These are phyloP conservation scores for Anaspis maculata DNA, from an alignment of 2,888 invertebrate genomes.

Conservation along the genomic window DNA sequence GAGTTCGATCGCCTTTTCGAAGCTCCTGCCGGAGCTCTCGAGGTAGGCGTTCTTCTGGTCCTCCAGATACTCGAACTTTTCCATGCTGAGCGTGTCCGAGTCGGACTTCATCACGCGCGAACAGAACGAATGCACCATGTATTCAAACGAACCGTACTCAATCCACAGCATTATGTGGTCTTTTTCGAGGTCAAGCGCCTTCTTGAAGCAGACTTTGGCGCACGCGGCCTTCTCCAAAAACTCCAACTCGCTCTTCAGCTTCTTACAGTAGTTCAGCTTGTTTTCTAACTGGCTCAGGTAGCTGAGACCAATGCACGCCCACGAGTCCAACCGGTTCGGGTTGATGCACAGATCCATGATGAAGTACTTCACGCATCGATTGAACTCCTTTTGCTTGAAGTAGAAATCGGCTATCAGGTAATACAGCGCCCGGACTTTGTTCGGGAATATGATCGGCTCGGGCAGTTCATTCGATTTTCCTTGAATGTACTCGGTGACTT, in stretches of 20 bases:
- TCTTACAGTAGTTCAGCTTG: conserved; percentile 66
- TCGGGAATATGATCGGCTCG: conserved; percentile 33
- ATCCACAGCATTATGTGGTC: conserved; percentile 74
- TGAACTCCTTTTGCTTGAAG: conserved; percentile 77
- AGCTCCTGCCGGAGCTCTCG: conserved; percentile 69
- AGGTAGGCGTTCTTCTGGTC: conserved; percentile 73
- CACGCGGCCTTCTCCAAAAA: conserved; percentile 62
- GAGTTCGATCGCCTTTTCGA: conserved; percentile 58
- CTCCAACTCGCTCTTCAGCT: conserved; percentile 51
- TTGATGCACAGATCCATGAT: conserved; percentile 74
- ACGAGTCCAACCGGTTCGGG: conserved; percentile 76
- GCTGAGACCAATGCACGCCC: conserved; percentile 84
- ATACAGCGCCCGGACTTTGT: conserved; percentile 59
- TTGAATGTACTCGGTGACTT: conserved; percentile 41
- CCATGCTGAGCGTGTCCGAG: conserved; percentile 64
- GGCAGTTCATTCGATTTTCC: conserved; percentile 41
- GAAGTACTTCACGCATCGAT: conserved; percentile 68
- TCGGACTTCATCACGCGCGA: conserved; percentile 79
- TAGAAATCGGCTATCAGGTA: conserved; percentile 90
- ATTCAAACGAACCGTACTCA: conserved; percentile 86
- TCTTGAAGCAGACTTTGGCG: conserved; percentile 72
- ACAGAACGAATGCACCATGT: conserved; percentile 83
- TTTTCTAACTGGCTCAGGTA: conserved; percentile 71
- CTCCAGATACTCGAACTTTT: conserved; percentile 60
- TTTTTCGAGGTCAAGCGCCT: conserved; percentile 67